Evolutionary conservation across 2,888 invertebrate genomes (phyloP).

Genomic region (Xanthorhoe spadicearia): DNA sequence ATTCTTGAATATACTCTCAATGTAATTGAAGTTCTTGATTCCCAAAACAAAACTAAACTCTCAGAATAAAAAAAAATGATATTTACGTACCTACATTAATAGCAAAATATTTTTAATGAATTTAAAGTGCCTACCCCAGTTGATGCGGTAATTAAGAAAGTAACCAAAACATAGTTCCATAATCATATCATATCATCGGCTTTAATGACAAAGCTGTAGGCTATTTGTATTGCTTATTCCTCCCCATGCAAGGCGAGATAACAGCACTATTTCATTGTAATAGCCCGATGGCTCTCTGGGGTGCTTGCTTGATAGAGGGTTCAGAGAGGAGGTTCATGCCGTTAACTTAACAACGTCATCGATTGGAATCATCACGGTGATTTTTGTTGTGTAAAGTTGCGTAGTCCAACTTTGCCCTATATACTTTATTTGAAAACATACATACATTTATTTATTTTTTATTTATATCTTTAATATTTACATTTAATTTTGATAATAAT

Average conservation of each 20-base stretch:
- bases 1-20: not conserved
- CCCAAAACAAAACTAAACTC: not conserved
- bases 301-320: conserved; percentile 40
- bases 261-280: conserved; percentile 74
- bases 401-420: not conserved
- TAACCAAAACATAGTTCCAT: too few species aligned
- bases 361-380: conserved; percentile 33
- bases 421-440: not conserved
- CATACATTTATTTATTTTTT: too few species aligned
- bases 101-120: not conserved
- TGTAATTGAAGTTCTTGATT: not conserved
- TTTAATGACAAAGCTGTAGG: conserved; percentile 35
- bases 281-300: conserved; percentile 69
- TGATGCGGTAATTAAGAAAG: not conserved
- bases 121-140: not conserved
- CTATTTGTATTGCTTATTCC: conserved; percentile 73
- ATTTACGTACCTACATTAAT: not conserved
- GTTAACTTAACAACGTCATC: conserved; percentile 39
- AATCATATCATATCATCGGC: not conserved
- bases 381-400: conserved; percentile 1
- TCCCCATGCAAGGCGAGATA: conserved; percentile 62
- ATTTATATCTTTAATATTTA: too few species aligned
- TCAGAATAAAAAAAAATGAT: not conserved
- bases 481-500: too few species aligned
- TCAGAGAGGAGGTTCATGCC: conserved; percentile 20